Evolutionary conservation across 1,140 invertebrate species (phyloP), one percentile per base, ranked within the genome.

Genomic region (Babylonia areolata): DNA sequence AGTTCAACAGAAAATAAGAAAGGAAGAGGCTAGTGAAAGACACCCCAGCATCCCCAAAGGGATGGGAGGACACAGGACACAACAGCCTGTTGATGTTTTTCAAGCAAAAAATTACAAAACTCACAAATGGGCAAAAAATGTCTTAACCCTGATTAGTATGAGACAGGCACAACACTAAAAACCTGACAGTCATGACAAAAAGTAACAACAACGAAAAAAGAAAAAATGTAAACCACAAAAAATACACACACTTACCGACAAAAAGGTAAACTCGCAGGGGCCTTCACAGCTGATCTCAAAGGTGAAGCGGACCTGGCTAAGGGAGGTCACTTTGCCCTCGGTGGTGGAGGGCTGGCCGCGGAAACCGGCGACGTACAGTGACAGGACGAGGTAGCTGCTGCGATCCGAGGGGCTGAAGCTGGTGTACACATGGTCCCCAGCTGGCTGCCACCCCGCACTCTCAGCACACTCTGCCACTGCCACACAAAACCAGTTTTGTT

Each of bases 241-340:
- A 64, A 64, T 5, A 28, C 58, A 11, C 23, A 23, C 12, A 89
- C 89, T 89, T 89, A 95, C 95, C 91, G 95, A 94, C 93, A 96
- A 94, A 82, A 96, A 95, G n/a, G 94, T 88, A 83, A 96, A 94
- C 86, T 94, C 94, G 90, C 95, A 96, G 54, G 94, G 91, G 15
- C 89, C 90, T 2, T 90, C 86, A 90, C 95, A 96, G 33, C 92
- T 88, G 28, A 95, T 88, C 86, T 96, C 94, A 91, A 96, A 95
- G 15, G 92, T 92, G 90, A 96, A 96, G 5, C 90, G 91, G 6
- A 96, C 89, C 39, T 92, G 90, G n/a, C 95, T 95, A 6, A 95
- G 93, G 81, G 94, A 92, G 31, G 91, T 89, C 35, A 92, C 90
- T 77, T 93, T 92, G 0, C 94, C 95, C 73, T 94, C 93, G 11